Base-by-base conservation (phyloP, 2,888 invertebrate species). In the Melangyna quadrimaculata region DNA sequence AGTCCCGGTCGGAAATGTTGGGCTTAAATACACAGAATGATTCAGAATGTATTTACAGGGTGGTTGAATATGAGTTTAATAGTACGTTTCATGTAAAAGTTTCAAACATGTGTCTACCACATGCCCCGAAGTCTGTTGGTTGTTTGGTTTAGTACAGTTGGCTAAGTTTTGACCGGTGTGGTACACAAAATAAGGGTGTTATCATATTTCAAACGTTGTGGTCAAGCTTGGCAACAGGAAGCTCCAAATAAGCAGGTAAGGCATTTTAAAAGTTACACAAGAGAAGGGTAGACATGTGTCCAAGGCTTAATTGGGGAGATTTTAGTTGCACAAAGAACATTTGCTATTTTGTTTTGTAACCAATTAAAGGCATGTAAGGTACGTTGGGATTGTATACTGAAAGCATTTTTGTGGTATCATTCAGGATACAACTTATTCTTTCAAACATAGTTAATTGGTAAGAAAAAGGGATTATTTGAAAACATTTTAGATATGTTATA, bases 151-250 rank as follows among this genome's bases (percentile, higher is more conserved):
- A 32, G 32, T 32, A 10, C 19, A 70, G 67, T 14, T 32, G 24
- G 43, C 32, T 45, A 35, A 32, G 55, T 55, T 79, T 57, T 57
- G 55, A 35, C 72, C 57, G 32, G 10, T 57, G 65, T 3, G 65
- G 48, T 45, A 35, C 53, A 51, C 45, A 45, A 55, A 75, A 67
- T 71, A 37, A 19, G 32, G 67, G 55, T 35, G 69, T 59, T 86
- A 86, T 86, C 80, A 80, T 72, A 77, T 80, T 80, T 80, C 86
- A 79, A 67, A 75, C 70, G 71, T 32, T 84, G 59, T 53, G 79
- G 63, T 37, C 45, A 61, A 63, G 53, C 37, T 67, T 72, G 19
- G 57, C 29, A 73, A 63, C 67, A 55, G 63, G 71, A 80, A 86
- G 57, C 67, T 29, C 40, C 37, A 80, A 80, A 75, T 80, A 67